Base-by-base conservation (phyloP, 2,888 invertebrate genomes). In the Aquatica leii region DNA sequence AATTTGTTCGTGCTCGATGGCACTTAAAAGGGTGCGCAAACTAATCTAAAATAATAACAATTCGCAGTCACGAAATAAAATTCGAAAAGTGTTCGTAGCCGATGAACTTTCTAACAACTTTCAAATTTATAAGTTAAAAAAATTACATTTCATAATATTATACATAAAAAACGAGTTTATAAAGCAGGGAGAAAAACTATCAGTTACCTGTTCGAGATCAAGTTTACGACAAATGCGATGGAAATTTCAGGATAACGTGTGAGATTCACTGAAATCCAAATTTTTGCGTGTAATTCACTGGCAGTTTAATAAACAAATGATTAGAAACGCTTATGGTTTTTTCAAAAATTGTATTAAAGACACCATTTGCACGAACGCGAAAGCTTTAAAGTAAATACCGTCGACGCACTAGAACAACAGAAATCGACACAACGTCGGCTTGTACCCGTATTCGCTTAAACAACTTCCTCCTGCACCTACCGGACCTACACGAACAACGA, bases 401-500 rank as follows among this genome's bases (percentile, higher is more conserved):
- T 20, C 11, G 11, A 18, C 46, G 46, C 2, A 18, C 15, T 17
- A 46, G 18, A 20, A 46, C 46, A 46, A 46, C 46, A 46, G 46
- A 46, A 46, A 46, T 46, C 46, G 46, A 46, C 18, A 46, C 18
- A 24, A 24, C 2, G 24, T 24, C 24, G 24, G 24, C 24, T 24
- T 24, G 24, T 24, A 24, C 4, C 24, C 24, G 24, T n/a, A 20
- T 46, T 46, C 46, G 24, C 24, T 6, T n/a, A 46, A 46, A 46
- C 46, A 46, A 46, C 46, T 46, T 46, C 46, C 46, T 46, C 46
- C 46, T 46, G 46, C 46, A 46, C 46, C 18, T 46, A 17, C 46
- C 46, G 46, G 46, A 46, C 18, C 46, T 46, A n/a, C 46, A 46
- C 46, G 46, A 46, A 20, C 46, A 18, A 17, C 11, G 46, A 46